Evolutionary conservation across 2,797 vertebrate species (phyloP).

Genomic region (Lycodopsis pacificus): DNA sequence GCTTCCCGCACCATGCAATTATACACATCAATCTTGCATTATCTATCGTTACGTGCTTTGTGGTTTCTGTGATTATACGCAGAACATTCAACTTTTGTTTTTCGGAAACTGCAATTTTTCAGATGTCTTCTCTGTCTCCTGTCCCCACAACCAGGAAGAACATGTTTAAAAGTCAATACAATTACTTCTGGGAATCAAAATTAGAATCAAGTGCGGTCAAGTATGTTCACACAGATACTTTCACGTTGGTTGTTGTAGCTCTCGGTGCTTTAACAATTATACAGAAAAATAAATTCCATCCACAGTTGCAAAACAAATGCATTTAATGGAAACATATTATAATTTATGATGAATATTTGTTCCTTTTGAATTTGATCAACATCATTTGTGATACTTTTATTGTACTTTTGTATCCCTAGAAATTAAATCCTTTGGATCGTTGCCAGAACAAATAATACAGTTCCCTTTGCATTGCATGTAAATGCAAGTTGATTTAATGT

Average conservation of each 20-base stretch:
- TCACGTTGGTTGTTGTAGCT: background rate
- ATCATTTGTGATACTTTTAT: background rate
- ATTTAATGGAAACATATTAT: background rate
- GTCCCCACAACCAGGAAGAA: background rate
- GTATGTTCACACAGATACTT: background rate
- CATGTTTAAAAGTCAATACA: background rate
- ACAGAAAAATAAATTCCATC: background rate
- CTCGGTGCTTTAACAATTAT: background rate
- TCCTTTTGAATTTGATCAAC: background rate
- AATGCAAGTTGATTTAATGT: slow-evolving; percentile 4
- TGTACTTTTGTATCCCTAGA: background rate
- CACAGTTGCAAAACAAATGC: background rate
- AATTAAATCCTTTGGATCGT: fast-evolving
- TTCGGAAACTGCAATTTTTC: slow-evolving; percentile 6
- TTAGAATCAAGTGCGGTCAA: background rate
- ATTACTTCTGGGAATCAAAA: background rate
- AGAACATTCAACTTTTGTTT: slow-evolving; percentile 22
- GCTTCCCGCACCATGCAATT: slow-evolving; percentile 37
- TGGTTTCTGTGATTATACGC: slow-evolving; percentile 11
- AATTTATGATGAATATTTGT: background rate
- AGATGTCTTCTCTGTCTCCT: slow-evolving; percentile 5
- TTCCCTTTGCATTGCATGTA: background rate
- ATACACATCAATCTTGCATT: slow-evolving; percentile 24
- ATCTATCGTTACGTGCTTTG: slow-evolving; percentile 18
- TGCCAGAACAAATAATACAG: background rate